These are phyloP conservation scores for Caenorhabditis latens DNA, from an alignment of 1,140 invertebrate genomes.

Conservation along the genomic window DNA sequence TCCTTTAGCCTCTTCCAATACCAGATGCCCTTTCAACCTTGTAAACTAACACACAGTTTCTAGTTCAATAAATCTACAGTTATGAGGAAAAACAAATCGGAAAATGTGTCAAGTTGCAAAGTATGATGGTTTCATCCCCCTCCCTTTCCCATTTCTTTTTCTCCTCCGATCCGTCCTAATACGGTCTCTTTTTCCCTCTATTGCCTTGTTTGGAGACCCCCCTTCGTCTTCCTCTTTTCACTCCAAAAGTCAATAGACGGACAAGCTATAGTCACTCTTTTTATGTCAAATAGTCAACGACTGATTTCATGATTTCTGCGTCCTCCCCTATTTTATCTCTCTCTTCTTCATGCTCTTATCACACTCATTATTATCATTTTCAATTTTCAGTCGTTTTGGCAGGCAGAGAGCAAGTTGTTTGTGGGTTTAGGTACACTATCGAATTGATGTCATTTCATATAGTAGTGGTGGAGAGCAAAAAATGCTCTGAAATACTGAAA, in stretches of 20 bases:
- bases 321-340: too few relatives aligned
- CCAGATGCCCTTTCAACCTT: too few relatives aligned
- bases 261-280: slow-evolving; percentile 13
- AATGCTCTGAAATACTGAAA: too few relatives aligned
- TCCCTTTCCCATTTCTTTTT: background rate
- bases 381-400: background rate
- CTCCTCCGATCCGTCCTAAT: slow-evolving; percentile 1
- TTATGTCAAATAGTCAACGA: background rate
- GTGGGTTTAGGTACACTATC: background rate
- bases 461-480: too few relatives aligned
- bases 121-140: background rate
- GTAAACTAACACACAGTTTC: too few relatives aligned
- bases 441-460: too few relatives aligned
- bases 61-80: too few relatives aligned
- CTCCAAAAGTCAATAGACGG: slow-evolving; percentile 6
- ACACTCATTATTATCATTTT: background rate
- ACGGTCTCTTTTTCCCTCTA: background rate
- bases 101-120: slow-evolving; percentile 3
- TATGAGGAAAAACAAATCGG: too few relatives aligned
- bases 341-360: too few relatives aligned
- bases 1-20: too few relatives aligned
- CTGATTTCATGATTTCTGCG: background rate
- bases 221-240: background rate
- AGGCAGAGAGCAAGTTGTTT: background rate
- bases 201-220: background rate